A percentile compares a stretch with the other conserved stretches of the same genome.
These are phyloP conservation scores for Dasypogon diadema DNA, from an alignment of 2,888 invertebrate species.

Conservation along the genomic window DNA sequence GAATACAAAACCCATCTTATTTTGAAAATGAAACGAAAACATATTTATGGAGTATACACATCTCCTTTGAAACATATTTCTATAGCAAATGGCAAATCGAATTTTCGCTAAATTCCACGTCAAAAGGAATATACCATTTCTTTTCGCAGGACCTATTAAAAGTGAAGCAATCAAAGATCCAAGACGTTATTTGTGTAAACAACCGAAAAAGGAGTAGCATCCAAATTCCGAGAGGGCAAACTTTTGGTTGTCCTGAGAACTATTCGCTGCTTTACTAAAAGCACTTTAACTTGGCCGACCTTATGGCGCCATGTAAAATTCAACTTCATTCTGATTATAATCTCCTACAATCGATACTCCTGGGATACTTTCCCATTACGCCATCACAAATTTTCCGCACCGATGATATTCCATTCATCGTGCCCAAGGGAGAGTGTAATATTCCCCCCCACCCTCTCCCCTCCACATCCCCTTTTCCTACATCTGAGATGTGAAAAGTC, in stretches of 20 bases:
- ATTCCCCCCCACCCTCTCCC: not conserved
- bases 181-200: not conserved
- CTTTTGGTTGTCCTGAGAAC: not conserved
- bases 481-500: too few relatives aligned
- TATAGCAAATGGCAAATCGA: too few relatives aligned
- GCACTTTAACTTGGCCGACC: slow-evolving; percentile 49
- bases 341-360: slow-evolving; percentile 33
- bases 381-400: slow-evolving; percentile 44
- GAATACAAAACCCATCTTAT: too few relatives aligned
- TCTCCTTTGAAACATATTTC: too few relatives aligned
- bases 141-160: not conserved
- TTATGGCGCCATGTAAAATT: slow-evolving; percentile 30
- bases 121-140: too few relatives aligned
- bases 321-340: slow-evolving; percentile 42
- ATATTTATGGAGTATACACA: too few relatives aligned
- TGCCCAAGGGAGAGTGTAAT: slow-evolving; percentile 17
- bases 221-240: not conserved
- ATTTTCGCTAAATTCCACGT: too few relatives aligned
- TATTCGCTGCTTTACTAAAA: slow-evolving; percentile 13
- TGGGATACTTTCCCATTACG: slow-evolving; percentile 20
- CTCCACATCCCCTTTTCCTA: too few relatives aligned
- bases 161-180: not conserved
- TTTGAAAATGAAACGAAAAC: too few relatives aligned
- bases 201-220: not conserved
- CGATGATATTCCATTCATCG: slow-evolving; percentile 45